Conservation (phyloP, 1,140 invertebrate genomes). For the Lepidurus arcticus region DNA sequence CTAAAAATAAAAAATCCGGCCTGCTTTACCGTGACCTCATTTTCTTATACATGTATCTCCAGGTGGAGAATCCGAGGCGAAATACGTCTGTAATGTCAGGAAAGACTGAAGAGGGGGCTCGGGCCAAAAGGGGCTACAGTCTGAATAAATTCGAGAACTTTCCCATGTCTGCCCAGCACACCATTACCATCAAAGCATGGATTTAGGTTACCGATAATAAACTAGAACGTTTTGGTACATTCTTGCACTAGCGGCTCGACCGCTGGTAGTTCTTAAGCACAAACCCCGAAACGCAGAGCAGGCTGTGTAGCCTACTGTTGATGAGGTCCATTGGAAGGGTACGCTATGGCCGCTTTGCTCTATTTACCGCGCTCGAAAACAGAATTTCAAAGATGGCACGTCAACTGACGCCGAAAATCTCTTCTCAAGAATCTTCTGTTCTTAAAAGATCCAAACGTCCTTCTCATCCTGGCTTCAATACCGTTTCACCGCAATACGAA, state of each 20-base stretch:
- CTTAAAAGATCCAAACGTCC: background rate
- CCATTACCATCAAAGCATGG: too few species aligned
- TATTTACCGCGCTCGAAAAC: too few species aligned
- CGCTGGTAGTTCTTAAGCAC: too few species aligned
- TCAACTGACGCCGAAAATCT: background rate
- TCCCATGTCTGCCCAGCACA: background rate
- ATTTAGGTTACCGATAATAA: too few species aligned
- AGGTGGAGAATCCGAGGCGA: background rate
- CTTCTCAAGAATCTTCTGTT: background rate
- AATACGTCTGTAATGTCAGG: background rate
- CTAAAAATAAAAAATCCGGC: background rate
- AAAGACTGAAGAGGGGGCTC: background rate
- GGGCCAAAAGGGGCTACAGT: background rate
- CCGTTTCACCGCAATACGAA: background rate
- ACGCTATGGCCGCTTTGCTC: too few species aligned
- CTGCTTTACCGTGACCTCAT: background rate
- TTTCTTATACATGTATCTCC: background rate
- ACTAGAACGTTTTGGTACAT: too few species aligned
- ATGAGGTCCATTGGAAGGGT: too few species aligned
- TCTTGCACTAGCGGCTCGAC: too few species aligned
- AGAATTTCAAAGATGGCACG: background rate
- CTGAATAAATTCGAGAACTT: background rate
- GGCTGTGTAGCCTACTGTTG: too few species aligned
- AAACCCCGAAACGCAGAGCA: too few species aligned
- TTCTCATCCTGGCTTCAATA: background rate